Percentiles rank a stretch among this genome's conserved stretches.
Evolutionary conservation across 2,113 vertebrate species (phyloP).

Genomic region (Acanthisitta chloris): DNA sequence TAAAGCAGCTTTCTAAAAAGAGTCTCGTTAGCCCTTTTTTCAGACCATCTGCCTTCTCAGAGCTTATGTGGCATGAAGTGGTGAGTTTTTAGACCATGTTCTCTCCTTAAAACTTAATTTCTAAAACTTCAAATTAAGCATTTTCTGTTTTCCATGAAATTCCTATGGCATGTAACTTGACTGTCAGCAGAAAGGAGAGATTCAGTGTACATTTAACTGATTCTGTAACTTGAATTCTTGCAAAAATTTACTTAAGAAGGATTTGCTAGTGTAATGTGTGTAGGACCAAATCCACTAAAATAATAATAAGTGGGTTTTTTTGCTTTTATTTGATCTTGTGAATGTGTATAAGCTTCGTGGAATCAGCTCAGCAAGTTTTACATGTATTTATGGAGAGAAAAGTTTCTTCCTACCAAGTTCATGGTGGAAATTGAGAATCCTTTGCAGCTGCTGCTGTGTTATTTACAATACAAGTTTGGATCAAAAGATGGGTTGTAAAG

Average conservation of each 20-base stretch:
- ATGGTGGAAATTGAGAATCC: neutral
- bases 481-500: constrained; percentile 60
- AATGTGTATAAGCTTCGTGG: neutral
- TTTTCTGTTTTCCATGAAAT: neutral
- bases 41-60: neutral
- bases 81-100: neutral
- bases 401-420: neutral
- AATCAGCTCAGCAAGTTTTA: neutral
- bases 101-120: neutral
- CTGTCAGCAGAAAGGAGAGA: neutral
- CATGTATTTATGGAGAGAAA: neutral
- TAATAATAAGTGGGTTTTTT: neutral
- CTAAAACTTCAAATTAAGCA: neutral
- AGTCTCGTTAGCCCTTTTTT: neutral
- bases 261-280: neutral
- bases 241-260: neutral
- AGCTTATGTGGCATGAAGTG: neutral
- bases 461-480: constrained; percentile 57
- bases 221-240: neutral
- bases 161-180: neutral
- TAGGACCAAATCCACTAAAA: neutral
- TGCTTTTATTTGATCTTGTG: neutral
- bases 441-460: constrained; percentile 49
- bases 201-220: neutral
- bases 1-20: neutral